Evolutionary conservation across 2,797 vertebrate genomes (phyloP).

Genomic region (Lophura swinhoii): DNA sequence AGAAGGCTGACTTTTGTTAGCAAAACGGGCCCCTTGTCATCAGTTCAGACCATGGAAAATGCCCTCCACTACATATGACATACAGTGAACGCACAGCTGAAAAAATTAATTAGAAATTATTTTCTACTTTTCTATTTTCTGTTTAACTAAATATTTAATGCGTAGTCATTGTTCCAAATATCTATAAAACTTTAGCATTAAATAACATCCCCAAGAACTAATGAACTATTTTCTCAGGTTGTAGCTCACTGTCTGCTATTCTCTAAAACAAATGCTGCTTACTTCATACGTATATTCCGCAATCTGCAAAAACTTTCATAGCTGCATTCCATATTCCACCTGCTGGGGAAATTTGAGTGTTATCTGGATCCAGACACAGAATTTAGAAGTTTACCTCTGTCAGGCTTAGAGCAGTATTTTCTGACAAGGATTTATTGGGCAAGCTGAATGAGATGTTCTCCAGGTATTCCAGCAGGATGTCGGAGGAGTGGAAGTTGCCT

Average conservation of each 20-base stretch:
- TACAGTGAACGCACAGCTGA: background rate
- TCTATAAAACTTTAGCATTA: background rate
- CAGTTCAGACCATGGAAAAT: background rate
- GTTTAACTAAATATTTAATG: background rate
- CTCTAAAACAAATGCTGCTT: background rate
- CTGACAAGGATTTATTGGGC: slow-evolving; percentile 80
- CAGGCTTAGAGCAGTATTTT: slow-evolving; percentile 85
- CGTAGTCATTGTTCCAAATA: background rate
- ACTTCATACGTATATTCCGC: background rate
- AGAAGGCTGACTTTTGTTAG: background rate
- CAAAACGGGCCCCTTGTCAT: background rate
- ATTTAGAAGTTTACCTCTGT: slow-evolving; percentile 82
- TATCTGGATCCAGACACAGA: background rate
- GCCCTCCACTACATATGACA: background rate
- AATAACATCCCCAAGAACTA: background rate
- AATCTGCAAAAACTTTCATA: background rate
- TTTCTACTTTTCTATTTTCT: background rate
- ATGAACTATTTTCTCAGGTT: background rate
- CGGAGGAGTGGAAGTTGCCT: slow-evolving; percentile 46
- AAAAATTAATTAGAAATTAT: background rate
- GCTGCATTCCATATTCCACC: fast-evolving
- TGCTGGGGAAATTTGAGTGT: background rate
- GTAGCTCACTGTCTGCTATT: background rate
- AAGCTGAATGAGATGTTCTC: slow-evolving; percentile 79
- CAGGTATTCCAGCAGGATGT: slow-evolving; percentile 75